Conservation (phyloP, 2,113 vertebrate genomes). For the Leptobrachium ailaonicum region DNA sequence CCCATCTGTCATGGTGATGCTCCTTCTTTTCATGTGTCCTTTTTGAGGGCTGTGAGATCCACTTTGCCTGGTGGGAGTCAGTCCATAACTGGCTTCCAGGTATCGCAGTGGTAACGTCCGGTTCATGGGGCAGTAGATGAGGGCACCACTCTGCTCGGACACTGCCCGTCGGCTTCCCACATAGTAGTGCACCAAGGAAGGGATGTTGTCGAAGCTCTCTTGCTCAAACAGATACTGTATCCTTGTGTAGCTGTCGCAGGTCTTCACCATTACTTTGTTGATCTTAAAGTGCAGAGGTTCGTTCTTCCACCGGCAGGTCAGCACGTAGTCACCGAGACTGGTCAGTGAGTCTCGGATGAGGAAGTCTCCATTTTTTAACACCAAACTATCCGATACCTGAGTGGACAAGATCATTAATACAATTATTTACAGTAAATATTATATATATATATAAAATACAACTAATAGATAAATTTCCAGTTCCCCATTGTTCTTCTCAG, state of each 20-base stretch:
- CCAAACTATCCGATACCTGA: slow-evolving; percentile 89
- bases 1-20: slow-evolving; percentile 93
- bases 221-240: slow-evolving; percentile 90
- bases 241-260: slow-evolving; percentile 77
- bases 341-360: slow-evolving; percentile 91
- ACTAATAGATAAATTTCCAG: too few relatives aligned
- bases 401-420: not conserved
- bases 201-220: slow-evolving; percentile 90
- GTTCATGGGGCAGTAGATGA: slow-evolving; percentile 93
- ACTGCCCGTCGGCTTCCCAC: slow-evolving; percentile 86
- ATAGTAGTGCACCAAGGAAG: slow-evolving; percentile 85
- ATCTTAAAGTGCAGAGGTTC: slow-evolving; percentile 92
- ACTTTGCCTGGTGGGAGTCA: slow-evolving; percentile 78
- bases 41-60: slow-evolving; percentile 76
- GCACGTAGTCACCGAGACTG: slow-evolving; percentile 85
- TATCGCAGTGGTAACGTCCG: slow-evolving; percentile 93
- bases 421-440: not conserved
- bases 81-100: slow-evolving; percentile 92
- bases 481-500: too few relatives aligned
- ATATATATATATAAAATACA: too few relatives aligned
- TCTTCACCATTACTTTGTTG: slow-evolving; percentile 92
- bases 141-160: slow-evolving; percentile 82
- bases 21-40: slow-evolving; percentile 91
- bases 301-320: slow-evolving; percentile 91
- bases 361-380: slow-evolving; percentile 89